A percentile compares a stretch with the other conserved stretches of the same genome.
Evolutionary conservation across 2,113 vertebrate genomes (phyloP).

Genomic region (Brachyhypopomus occidentalis): DNA sequence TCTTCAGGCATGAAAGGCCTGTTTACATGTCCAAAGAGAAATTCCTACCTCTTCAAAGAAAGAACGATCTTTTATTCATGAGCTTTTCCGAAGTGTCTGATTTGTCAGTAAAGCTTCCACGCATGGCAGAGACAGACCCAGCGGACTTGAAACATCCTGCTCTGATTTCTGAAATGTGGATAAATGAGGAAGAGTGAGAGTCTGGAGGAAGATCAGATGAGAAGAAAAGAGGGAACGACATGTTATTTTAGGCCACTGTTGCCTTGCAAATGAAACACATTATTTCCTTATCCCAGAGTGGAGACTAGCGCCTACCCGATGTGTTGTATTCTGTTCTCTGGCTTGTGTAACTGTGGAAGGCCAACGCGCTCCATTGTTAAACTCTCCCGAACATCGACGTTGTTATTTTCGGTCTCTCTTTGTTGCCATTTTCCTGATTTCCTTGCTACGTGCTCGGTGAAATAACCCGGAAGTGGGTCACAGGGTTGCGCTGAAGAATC

Average conservation of each 20-base stretch:
- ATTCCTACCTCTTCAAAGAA: background rate
- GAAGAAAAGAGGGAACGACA: background rate
- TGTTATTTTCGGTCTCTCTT: slow-evolving; percentile 60
- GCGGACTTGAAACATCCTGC: background rate
- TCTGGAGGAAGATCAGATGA: background rate
- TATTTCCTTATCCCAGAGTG: background rate
- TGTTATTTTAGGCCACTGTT: background rate
- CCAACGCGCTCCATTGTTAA: slow-evolving; percentile 67
- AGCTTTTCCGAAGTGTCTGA: background rate
- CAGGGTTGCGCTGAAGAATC: slow-evolving; percentile 31
- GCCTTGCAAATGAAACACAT: background rate
- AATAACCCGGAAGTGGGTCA: slow-evolving; percentile 40
- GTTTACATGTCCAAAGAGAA: background rate
- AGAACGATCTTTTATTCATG: background rate
- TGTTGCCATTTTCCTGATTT: slow-evolving; percentile 64
- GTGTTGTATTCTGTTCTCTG: slow-evolving; percentile 43
- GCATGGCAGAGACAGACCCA: background rate
- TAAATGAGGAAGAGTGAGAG: background rate
- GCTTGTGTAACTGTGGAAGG: slow-evolving; percentile 57
- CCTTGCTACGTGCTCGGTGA: slow-evolving; percentile 64
- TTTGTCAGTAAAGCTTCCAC: background rate
- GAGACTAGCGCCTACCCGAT: background rate
- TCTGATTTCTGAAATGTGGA: background rate
- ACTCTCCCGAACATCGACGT: slow-evolving; percentile 47
- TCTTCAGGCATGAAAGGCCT: background rate